Base-by-base conservation (phyloP, 2,888 invertebrate genomes). In the Thymelicus sylvestris region DNA sequence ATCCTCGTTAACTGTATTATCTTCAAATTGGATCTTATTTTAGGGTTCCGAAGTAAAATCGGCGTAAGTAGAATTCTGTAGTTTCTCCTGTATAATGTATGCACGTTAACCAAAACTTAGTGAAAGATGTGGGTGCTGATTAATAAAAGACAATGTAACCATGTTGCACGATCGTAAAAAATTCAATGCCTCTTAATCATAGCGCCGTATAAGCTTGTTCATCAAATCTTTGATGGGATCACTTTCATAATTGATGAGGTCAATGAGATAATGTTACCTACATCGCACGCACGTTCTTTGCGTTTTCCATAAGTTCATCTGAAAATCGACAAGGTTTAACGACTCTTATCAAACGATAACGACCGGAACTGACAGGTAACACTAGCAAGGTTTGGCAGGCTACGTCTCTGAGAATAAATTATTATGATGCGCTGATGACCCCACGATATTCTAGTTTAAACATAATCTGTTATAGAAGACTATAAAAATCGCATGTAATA, bases 231-330 rank as follows among this genome's bases (percentile, higher is more conserved):
- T 48, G 48, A 59, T 59, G 38, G 66, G n/a, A 15, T 59, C 12
- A 44, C 55, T 31, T 39, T 57, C 47, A 13, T 59, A 55, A 66
- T 66, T 50, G 15, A 57, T 55, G 15, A 38, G 41, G 41, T 55
- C 57, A 66, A 57, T 55, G 39, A 44, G 8, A 57, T 44, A 66
- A 66, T 65, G n/a, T 6, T 13, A 31, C 13, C 8, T n/a, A 12
- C n/a, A 38, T 10, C 59, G 13, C 38, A 38, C 44, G 44, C 10
- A 31, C 31, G 31, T 31, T 31, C 3, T 31, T 5, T 31, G 31
- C 31, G 31, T 5, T 41, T 10, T 12, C 44, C 44, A 44, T 8
- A 44, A 44, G 8, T 10, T 44, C 12, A 44, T 19, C 52, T 52
- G 19, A 52, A 41, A 38, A 61, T 41, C 60, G 15, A 15, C 60